A percentile compares a stretch with the other conserved stretches of the same genome.
Evolutionary conservation across 2,797 vertebrate genomes (phyloP).

Genomic region (Micrastur ruficollis): DNA sequence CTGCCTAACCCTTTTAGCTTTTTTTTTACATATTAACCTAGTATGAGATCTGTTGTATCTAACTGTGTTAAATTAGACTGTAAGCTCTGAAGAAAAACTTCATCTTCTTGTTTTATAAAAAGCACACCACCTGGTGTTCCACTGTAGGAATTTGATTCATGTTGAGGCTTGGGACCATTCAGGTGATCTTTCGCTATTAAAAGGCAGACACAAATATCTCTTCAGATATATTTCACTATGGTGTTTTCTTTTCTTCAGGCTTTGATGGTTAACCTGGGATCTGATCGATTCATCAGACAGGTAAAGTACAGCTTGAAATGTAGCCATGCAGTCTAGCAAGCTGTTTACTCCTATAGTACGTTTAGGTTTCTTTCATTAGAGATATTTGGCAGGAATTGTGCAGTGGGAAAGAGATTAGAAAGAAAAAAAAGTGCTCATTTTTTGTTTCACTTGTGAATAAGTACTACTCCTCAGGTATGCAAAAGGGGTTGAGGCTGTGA

Average conservation of each 20-base stretch:
- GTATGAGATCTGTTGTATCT: background rate
- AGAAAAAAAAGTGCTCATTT: background rate
- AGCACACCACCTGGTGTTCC: background rate
- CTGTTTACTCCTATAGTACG: background rate
- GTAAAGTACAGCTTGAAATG: constrained; percentile 69
- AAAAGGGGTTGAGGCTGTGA: background rate
- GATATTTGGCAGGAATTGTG: background rate
- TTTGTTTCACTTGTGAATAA: background rate
- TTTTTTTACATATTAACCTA: background rate
- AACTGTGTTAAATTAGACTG: background rate
- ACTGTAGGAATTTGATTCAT: background rate
- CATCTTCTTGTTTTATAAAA: background rate
- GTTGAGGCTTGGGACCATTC: background rate
- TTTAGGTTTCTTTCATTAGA: background rate
- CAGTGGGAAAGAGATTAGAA: background rate
- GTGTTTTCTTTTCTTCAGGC: constrained; percentile 78
- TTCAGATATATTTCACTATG: background rate
- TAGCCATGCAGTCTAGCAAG: background rate
- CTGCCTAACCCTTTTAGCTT: background rate
- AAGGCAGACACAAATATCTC: background rate
- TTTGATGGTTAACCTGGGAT: constrained; percentile 95
- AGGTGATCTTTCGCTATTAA: background rate
- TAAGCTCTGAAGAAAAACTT: background rate
- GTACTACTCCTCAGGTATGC: background rate
- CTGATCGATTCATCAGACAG: constrained; percentile 97